A percentile compares a stretch with the other conserved stretches of the same genome.
Conservation (phyloP, 37 sponge, comb jelly and placozoan species). For the Geodia barretti region DNA sequence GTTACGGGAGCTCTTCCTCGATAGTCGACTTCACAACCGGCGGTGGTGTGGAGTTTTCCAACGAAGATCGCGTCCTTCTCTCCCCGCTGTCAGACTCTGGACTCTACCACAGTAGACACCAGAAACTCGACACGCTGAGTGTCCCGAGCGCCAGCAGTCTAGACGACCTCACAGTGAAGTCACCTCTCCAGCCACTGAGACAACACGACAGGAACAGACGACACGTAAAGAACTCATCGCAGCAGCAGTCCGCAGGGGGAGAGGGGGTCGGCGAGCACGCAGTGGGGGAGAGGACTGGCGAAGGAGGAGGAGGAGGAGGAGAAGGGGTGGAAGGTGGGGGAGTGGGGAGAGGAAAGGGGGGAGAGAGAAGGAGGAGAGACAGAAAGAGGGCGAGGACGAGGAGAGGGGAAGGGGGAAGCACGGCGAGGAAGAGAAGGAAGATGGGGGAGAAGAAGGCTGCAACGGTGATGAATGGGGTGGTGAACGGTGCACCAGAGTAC, state of each 20-base stretch:
- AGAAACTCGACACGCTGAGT: too few relatives aligned
- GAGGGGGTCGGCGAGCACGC: slow-evolving; percentile 26
- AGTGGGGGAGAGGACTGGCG: neutral
- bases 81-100: neutral
- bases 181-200: neutral
- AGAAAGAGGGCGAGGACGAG: neutral
- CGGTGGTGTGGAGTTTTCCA: too few relatives aligned
- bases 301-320: neutral
- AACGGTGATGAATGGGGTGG: neutral
- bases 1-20: too few relatives aligned
- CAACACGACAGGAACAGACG: too few relatives aligned
- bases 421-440: too few relatives aligned
- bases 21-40: too few relatives aligned
- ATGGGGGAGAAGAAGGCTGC: too few relatives aligned
- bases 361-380: neutral
- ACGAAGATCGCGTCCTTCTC: neutral
- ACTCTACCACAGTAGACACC: neutral
- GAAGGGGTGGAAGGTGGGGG: slow-evolving; percentile 2
- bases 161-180: slow-evolving; percentile 45
- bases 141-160: slow-evolving; percentile 45
- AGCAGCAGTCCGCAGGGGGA: neutral
- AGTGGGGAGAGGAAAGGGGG: neutral
- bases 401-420: neutral
- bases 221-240: too few relatives aligned
- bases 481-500: slow-evolving; percentile 10